Evolutionary conservation across 2,113 vertebrate genomes (phyloP).

Genomic region (Ictalurus furcatus): DNA sequence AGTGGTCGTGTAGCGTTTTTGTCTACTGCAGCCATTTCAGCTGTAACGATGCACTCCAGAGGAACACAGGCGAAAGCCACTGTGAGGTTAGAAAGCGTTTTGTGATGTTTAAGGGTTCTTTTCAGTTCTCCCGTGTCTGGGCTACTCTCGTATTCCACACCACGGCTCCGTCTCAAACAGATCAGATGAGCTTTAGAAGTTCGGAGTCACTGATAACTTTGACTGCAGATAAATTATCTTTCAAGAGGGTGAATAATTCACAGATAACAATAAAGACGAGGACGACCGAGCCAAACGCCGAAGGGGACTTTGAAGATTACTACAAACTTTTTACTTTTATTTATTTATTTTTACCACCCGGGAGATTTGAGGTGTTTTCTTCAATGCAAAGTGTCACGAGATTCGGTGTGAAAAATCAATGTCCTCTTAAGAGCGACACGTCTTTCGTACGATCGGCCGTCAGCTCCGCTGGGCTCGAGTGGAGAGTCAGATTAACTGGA

Average conservation of each 20-base stretch:
- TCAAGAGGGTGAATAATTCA: constrained; percentile 39
- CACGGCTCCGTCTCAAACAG: constrained; percentile 31
- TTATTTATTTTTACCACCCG: constrained; percentile 14
- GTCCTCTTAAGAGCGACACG: neutral
- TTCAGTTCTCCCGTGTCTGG: neutral
- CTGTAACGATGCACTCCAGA: neutral
- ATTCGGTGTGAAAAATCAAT: constrained; percentile 36
- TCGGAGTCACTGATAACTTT: constrained; percentile 50
- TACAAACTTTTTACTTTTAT: constrained; percentile 22
- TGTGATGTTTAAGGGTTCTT: constrained; percentile 11
- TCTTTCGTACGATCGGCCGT: neutral
- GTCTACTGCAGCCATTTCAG: neutral
- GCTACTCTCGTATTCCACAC: constrained; percentile 35
- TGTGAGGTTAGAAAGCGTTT: constrained; percentile 1
- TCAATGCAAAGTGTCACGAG: constrained; percentile 34
- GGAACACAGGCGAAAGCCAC: neutral
- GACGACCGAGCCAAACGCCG: constrained; percentile 2
- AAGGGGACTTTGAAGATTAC: constrained; percentile 41
- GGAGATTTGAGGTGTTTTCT: constrained; percentile 41
- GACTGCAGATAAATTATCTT: constrained; percentile 49
- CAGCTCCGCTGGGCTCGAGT: neutral
- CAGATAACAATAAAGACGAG: constrained; percentile 42
- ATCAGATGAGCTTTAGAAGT: constrained; percentile 45
- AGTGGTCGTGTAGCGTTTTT: neutral
- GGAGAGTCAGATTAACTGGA: neutral